Conservation (phyloP, 2,113 vertebrate genomes). For the Gopherus evgoodei region DNA sequence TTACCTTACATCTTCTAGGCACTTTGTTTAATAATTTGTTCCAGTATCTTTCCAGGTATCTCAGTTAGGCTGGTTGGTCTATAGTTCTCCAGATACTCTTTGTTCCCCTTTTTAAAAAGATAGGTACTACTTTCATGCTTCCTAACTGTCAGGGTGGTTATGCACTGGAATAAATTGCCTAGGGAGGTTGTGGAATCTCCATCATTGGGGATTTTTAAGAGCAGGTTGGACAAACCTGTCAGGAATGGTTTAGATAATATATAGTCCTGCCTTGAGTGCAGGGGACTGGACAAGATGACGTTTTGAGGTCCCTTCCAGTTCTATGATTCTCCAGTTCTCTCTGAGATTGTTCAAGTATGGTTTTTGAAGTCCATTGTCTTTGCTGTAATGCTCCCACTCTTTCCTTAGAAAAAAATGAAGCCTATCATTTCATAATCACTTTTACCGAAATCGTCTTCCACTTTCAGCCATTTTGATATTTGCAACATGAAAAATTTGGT, state of each 20-base stretch:
- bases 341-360: not conserved
- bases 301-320: too few species aligned
- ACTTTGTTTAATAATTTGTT: not conserved
- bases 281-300: too few species aligned
- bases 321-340: not conserved
- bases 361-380: not conserved
- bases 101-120: not conserved
- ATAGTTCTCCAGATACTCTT: not conserved
- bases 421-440: too few species aligned
- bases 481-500: not conserved
- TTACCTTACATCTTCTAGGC: too few species aligned
- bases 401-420: not conserved
- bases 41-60: not conserved
- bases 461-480: not conserved
- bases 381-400: not conserved
- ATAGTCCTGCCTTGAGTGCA: too few species aligned
- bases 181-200: too few species aligned
- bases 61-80: fast-evolving
- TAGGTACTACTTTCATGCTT: not conserved
- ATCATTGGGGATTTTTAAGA: too few species aligned
- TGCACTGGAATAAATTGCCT: too few species aligned
- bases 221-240: too few species aligned
- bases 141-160: too few species aligned
- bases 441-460: not conserved
- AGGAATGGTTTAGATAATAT: too few species aligned